These are phyloP conservation scores for Aphrophora alni DNA, from an alignment of 2,888 invertebrate species.

Conservation along the genomic window DNA sequence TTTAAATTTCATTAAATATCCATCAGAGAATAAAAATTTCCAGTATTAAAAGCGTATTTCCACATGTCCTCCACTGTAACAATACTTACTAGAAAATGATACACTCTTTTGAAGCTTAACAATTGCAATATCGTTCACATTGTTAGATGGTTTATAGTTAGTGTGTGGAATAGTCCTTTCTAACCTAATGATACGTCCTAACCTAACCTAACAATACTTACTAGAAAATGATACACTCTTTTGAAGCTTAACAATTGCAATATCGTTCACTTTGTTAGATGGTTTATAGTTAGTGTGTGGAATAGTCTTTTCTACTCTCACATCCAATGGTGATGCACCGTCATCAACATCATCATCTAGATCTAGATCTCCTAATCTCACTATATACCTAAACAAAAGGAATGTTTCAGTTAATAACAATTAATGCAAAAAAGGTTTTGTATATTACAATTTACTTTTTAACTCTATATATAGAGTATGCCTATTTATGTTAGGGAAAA, in stretches of 20 bases:
- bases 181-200: too few relatives aligned
- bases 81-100: constrained; percentile 63
- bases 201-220: too few relatives aligned
- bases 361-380: constrained; percentile 81
- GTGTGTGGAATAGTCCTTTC: constrained; percentile 70
- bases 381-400: constrained; percentile 64
- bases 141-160: constrained; percentile 66
- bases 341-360: constrained; percentile 68
- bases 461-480: too few relatives aligned
- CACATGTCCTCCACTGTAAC: too few relatives aligned
- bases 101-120: constrained; percentile 67
- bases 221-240: constrained; percentile 64
- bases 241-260: constrained; percentile 74
- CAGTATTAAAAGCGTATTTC: too few relatives aligned
- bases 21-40: too few relatives aligned
- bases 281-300: constrained; percentile 74
- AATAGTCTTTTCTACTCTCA: constrained; percentile 65
- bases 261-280: constrained; percentile 72
- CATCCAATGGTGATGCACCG: constrained; percentile 66
- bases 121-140: constrained; percentile 80
- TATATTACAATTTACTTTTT: too few relatives aligned
- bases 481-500: too few relatives aligned
- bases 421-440: too few relatives aligned
- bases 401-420: too few relatives aligned
- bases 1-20: too few relatives aligned